phyloP scores from a whole-genome alignment of 2,797 vertebrate species.

The Molossus molossus region DNA sequence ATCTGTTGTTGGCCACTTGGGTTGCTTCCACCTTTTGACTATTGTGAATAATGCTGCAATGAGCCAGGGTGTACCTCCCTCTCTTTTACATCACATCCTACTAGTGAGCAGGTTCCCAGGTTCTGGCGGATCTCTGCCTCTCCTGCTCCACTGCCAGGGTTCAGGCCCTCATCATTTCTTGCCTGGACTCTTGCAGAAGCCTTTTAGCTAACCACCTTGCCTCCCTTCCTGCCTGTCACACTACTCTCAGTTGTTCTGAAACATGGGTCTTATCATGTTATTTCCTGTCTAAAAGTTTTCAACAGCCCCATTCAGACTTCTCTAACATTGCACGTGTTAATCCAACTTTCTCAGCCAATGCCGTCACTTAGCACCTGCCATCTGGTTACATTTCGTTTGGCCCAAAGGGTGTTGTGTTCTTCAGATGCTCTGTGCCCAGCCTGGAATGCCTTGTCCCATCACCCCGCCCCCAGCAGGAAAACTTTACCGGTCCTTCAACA shows the following conservation, averaged over 20 bases:
- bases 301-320: background rate
- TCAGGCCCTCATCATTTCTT: background rate
- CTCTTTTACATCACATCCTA: background rate
- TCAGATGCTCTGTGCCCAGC: background rate
- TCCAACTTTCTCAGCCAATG: background rate
- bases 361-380: background rate
- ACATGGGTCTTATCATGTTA: background rate
- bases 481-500: background rate
- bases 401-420: background rate
- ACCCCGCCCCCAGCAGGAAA: background rate
- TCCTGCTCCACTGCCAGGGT: background rate
- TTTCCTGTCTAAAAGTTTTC: background rate
- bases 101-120: background rate
- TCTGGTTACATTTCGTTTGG: background rate
- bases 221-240: background rate
- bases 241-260: background rate
- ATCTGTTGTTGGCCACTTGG: background rate
- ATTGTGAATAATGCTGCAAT: background rate
- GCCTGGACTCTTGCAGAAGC: background rate
- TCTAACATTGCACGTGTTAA: background rate
- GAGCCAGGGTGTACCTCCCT: background rate
- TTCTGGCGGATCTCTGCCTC: background rate
- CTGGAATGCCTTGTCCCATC: slow-evolving; percentile 20
- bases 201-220: background rate
- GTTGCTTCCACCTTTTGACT: background rate